Evolutionary conservation across 2,113 vertebrate species (phyloP), one percentile per base, ranked within the genome.

Genomic region (Calyptomena viridis): DNA sequence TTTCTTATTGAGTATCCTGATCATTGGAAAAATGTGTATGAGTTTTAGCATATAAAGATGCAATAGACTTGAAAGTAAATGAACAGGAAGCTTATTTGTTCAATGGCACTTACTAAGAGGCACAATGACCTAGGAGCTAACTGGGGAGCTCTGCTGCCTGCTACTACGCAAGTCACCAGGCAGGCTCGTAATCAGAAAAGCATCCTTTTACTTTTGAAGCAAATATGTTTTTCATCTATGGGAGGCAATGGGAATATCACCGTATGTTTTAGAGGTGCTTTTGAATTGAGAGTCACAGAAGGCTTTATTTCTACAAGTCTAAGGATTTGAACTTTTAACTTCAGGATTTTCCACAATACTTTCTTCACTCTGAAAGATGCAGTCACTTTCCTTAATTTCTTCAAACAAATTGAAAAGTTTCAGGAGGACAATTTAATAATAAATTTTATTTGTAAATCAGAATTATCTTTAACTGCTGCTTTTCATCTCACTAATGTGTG

Each of bases 401-500:
- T 97, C 94, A 91, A 69, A 96, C 84, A 91, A 95, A 68, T 71
- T 94, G 86, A 88, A 95, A 95, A 93, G 84, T 95, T 96, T 96
- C 68, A 90, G 87, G 91, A 90, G 75, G 85, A 74, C 10, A 59
- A 83, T 96, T 96, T 91, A 96, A 92, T 95, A 97, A 90, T 87
- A 94, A 94, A 95, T 93, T 91, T 94, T 92, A 73, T 46, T 93
- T 97, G 80, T 95, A 96, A 97, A 77, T 64, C 72, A 80, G 78
- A 97, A 96, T 96, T 96, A 84, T 77, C 84, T 94, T 87, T 91
- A 95, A 81, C 83, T 90, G 5, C 71, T 83, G 74, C 68, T 96
- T 97, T 96, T 97, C 96, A 91, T 96, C 90, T 95, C 88, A 59
- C 55, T 94, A 55, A 94, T 93, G 78, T 93, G 88, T 91, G 76